Percentiles rank a stretch among this genome's conserved stretches.
Evolutionary conservation across 2,888 invertebrate genomes (phyloP).

Genomic region (Stenodema calcarata): DNA sequence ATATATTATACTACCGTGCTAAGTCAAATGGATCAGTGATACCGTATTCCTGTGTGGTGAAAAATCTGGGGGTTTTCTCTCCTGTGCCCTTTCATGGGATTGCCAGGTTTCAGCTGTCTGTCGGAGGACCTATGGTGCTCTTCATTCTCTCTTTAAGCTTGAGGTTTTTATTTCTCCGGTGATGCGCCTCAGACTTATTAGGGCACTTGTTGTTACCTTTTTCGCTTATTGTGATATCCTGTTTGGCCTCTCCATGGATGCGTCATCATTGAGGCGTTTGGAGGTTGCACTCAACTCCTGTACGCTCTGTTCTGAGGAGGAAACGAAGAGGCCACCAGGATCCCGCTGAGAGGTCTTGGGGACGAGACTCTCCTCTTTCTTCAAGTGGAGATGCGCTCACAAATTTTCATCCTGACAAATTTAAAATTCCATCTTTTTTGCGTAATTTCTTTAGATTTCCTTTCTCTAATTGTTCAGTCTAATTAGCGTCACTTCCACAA

Average conservation of each 20-base stretch:
- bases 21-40: no score
- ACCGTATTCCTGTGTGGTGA: no score
- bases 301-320: background rate
- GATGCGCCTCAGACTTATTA: background rate
- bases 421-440: no score
- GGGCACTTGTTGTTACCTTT: background rate
- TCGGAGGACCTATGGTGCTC: no score
- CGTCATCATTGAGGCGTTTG: background rate
- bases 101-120: no score
- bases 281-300: background rate
- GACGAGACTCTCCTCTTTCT: background rate
- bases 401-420: no score
- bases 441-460: background rate
- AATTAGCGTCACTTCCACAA: background rate
- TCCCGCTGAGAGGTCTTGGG: background rate
- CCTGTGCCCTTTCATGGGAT: no score
- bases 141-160: no score
- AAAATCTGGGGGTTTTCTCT: no score
- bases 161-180: no score
- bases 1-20: no score
- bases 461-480: background rate
- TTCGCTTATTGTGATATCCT: background rate
- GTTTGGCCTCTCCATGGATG: background rate
- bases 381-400: no score
- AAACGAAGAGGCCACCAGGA: background rate